phyloP scores from a whole-genome alignment of 2,888 invertebrate species.

The Cantharis rufa region DNA sequence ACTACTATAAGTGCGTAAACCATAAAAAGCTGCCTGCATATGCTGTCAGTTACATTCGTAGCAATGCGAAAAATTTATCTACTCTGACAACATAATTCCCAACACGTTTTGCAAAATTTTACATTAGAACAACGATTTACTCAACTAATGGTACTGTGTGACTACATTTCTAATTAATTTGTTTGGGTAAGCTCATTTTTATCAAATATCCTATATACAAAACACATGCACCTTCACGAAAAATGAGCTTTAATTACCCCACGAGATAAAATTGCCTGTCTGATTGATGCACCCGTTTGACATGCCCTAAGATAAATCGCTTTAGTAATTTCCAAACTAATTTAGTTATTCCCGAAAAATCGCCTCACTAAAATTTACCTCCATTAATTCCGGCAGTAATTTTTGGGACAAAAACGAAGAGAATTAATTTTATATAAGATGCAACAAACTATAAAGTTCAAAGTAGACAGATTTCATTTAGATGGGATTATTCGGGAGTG shows the following conservation, averaged over 20 bases:
- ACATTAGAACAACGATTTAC: conserved; percentile 14
- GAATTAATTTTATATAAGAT: not conserved
- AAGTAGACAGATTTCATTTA: not conserved
- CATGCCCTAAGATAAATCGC: not conserved
- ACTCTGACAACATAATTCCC: conserved; percentile 11
- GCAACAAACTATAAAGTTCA: not conserved
- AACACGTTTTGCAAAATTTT: conserved; percentile 18
- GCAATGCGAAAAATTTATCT: conserved; percentile 22
- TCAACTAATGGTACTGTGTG: conserved; percentile 11
- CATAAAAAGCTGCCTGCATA: conserved; percentile 1
- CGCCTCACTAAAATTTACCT: not conserved
- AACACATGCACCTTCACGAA: not conserved
- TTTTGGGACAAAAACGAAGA: not conserved
- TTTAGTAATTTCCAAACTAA: not conserved
- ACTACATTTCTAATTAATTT: conserved; percentile 26
- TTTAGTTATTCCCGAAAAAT: not conserved
- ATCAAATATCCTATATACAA: not conserved
- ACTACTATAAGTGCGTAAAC: conserved; percentile 1
- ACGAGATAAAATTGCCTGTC: not conserved
- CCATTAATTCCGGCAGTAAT: not conserved
- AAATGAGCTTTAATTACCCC: not conserved
- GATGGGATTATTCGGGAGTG: not conserved
- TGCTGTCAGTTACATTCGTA: conserved; percentile 15
- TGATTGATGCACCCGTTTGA: not conserved
- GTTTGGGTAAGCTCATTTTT: conserved; percentile 20